Evolutionary conservation across 2,113 vertebrate species (phyloP).

Genomic region (Hypocryptadius cinnamomeus): DNA sequence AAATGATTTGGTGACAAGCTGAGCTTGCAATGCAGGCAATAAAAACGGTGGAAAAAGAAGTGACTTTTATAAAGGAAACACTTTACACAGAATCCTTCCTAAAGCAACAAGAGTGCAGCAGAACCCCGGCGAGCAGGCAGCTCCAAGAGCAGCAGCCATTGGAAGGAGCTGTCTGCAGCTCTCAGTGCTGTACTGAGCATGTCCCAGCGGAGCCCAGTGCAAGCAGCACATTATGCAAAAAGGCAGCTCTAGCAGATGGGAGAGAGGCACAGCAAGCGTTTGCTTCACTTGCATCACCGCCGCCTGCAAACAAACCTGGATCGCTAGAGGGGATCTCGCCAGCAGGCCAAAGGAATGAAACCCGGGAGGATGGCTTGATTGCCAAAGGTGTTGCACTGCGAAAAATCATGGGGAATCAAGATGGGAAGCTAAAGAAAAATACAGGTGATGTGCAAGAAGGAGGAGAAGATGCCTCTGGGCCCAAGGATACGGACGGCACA

Average conservation of each 20-base stretch:
- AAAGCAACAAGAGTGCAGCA: constrained; percentile 59
- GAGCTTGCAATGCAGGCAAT: constrained; percentile 63
- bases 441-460: constrained; percentile 75
- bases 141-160: constrained; percentile 59
- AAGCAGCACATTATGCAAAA: constrained; percentile 77
- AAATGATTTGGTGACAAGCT: background rate
- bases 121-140: background rate
- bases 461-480: constrained; percentile 77
- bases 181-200: constrained; percentile 73
- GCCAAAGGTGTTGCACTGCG: constrained; percentile 55
- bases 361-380: constrained; percentile 76
- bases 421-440: constrained; percentile 86
- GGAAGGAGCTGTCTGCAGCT: constrained; percentile 68
- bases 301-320: constrained; percentile 64
- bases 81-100: constrained; percentile 73
- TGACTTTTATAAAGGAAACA: constrained; percentile 70
- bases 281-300: constrained; percentile 69
- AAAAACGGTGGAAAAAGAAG: constrained; percentile 71
- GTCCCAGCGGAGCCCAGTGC: constrained; percentile 71
- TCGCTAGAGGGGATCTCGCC: constrained; percentile 39
- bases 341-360: constrained; percentile 26
- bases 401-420: constrained; percentile 92
- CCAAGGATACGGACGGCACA: constrained; percentile 77
- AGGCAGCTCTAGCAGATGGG: constrained; percentile 73
- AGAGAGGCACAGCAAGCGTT: constrained; percentile 62